These are phyloP conservation scores for Amblyopsis hoosieri DNA, from an alignment of 2,797 vertebrate genomes.

Conservation along the genomic window DNA sequence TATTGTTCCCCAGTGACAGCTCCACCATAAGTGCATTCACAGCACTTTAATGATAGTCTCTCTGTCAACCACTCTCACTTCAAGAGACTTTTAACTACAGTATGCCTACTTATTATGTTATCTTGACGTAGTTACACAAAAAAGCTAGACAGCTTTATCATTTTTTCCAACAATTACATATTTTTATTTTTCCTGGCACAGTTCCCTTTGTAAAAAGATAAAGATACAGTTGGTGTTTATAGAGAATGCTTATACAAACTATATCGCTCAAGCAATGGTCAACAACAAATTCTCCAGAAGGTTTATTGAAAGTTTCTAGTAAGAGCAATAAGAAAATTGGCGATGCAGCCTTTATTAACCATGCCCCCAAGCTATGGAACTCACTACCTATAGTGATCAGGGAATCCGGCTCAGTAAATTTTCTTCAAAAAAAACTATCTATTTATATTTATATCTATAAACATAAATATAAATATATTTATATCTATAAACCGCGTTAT, in stretches of 20 bases:
- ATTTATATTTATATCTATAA: too few species aligned
- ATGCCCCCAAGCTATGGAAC: too few species aligned
- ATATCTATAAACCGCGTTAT: too few species aligned
- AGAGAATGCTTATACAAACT: slow-evolving; percentile 20
- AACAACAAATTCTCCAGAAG: too few species aligned
- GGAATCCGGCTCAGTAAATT: too few species aligned
- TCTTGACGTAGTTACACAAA: slow-evolving; percentile 51
- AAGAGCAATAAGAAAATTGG: too few species aligned
- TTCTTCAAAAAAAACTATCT: too few species aligned
- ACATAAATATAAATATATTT: too few species aligned
- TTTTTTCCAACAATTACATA: slow-evolving; percentile 39
- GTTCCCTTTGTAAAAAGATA: slow-evolving; percentile 39
- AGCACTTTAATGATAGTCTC: slow-evolving; percentile 32
- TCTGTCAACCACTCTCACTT: slow-evolving; percentile 13
- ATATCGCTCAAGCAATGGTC: too few species aligned
- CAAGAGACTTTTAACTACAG: slow-evolving; percentile 40
- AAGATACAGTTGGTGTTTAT: slow-evolving; percentile 39
- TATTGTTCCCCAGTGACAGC: slow-evolving; percentile 22
- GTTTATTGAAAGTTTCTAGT: too few species aligned
- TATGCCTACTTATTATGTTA: slow-evolving; percentile 59
- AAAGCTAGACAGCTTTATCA: slow-evolving; percentile 52
- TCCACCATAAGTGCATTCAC: slow-evolving; percentile 17
- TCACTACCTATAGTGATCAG: too few species aligned
- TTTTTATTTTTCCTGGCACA: slow-evolving; percentile 62
- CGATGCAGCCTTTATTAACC: too few species aligned